Evolutionary conservation across 2,797 vertebrate genomes (phyloP).

Genomic region (Xenopus petersii): DNA sequence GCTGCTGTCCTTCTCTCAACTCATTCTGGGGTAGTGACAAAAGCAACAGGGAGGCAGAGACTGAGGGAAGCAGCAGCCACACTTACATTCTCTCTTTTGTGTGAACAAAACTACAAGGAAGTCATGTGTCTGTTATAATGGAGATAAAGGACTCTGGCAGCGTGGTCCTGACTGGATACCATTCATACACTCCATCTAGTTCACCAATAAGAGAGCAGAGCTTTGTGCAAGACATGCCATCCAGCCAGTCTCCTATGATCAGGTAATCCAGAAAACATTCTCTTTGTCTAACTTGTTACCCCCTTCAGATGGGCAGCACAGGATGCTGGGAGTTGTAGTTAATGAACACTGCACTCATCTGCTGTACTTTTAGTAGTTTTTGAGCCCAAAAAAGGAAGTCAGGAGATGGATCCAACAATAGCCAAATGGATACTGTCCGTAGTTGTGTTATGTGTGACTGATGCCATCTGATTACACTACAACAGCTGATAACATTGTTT

Average conservation of each 20-base stretch:
- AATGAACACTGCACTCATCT: too few species aligned
- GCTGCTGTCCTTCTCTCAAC: slow-evolving; percentile 37
- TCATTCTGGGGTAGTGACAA: not conserved
- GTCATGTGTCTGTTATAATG: slow-evolving; percentile 66
- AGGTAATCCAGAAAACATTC: slow-evolving; percentile 61
- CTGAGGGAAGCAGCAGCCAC: slow-evolving; percentile 22
- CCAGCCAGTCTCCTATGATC: slow-evolving; percentile 61
- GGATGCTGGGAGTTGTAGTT: too few species aligned
- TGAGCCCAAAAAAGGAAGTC: too few species aligned
- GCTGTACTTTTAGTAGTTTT: not conserved
- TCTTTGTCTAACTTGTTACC: not conserved
- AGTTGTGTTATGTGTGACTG: too few species aligned
- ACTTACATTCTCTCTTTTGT: slow-evolving; percentile 16
- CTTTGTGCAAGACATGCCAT: slow-evolving; percentile 61
- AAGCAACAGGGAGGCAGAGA: not conserved
- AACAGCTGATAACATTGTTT: too few species aligned
- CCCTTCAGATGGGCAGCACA: too few species aligned
- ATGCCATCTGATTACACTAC: too few species aligned
- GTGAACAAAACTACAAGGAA: slow-evolving; percentile 18
- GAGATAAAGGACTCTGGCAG: slow-evolving; percentile 77
- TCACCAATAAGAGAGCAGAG: slow-evolving; percentile 63
- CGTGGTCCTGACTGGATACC: slow-evolving; percentile 82
- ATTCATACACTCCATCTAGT: slow-evolving; percentile 70
- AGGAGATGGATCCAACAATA: too few species aligned
- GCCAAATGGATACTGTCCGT: too few species aligned